A percentile compares a stretch with the other conserved stretches of the same genome.
These are phyloP conservation scores for Junco hyemalis DNA, from an alignment of 2,113 vertebrate species.

Conservation along the genomic window DNA sequence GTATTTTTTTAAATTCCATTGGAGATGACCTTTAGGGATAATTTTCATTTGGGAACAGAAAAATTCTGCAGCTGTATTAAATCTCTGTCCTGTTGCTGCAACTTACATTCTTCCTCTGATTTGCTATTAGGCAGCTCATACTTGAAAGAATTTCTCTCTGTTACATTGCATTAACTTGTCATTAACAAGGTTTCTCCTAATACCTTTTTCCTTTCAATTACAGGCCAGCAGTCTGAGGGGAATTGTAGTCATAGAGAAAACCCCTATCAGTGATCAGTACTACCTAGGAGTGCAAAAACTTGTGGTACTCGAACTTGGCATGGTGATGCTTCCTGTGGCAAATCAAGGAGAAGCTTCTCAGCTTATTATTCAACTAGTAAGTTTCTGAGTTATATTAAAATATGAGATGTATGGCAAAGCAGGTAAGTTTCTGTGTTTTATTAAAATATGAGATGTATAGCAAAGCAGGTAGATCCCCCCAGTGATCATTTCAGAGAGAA, in stretches of 20 bases:
- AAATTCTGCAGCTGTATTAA: neutral
- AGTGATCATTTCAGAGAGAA: neutral
- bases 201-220: neutral
- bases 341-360: slow-evolving; percentile 84
- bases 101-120: neutral
- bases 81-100: neutral
- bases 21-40: neutral
- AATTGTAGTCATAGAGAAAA: slow-evolving; percentile 87
- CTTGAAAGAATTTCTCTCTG: neutral
- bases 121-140: neutral
- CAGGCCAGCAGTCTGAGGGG: slow-evolving; percentile 79
- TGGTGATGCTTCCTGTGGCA: slow-evolving; percentile 85
- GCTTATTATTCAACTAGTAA: slow-evolving; percentile 86
- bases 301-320: slow-evolving; percentile 87
- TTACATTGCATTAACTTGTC: neutral
- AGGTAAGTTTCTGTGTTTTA: slow-evolving; percentile 69
- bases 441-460: neutral
- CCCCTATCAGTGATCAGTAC: slow-evolving; percentile 84
- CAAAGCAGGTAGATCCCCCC: neutral
- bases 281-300: slow-evolving; percentile 86
- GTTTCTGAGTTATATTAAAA: neutral
- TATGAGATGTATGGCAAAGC: neutral
- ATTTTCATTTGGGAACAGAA: neutral
- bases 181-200: neutral
- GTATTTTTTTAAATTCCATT: neutral